These are phyloP conservation scores for Heterodera carotae DNA, from an alignment of 1,140 invertebrate species.

Conservation along the genomic window DNA sequence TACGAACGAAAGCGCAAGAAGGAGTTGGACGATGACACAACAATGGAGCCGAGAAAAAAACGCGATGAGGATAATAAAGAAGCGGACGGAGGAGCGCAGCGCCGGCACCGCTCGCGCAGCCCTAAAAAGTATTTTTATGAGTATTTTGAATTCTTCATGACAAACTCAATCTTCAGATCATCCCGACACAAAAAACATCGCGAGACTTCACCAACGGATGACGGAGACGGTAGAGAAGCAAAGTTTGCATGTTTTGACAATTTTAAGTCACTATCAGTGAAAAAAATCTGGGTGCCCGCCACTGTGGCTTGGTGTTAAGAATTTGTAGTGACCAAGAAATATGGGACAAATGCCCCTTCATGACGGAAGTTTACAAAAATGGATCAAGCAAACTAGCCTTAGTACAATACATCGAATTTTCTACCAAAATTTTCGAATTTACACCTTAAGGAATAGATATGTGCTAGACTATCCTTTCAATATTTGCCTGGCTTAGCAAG, in stretches of 20 bases:
- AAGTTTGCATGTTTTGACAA: not conserved
- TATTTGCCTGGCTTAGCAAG: too few species aligned
- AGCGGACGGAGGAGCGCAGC: not conserved
- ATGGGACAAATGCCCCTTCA: too few species aligned
- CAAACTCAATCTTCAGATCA: conserved; percentile 2
- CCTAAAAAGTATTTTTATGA: conserved; percentile 4
- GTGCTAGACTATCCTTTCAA: too few species aligned
- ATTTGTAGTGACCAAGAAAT: too few species aligned
- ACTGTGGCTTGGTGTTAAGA: too few species aligned
- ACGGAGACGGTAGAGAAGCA: not conserved
- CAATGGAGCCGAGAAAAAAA: conserved; percentile 11
- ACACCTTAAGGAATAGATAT: too few species aligned
- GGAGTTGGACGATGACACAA: conserved; percentile 31
- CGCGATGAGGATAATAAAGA: not conserved
- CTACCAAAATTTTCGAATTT: too few species aligned
- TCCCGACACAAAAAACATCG: not conserved
- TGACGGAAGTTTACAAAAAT: too few species aligned
- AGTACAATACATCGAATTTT: too few species aligned
- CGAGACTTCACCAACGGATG: not conserved
- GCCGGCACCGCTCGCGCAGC: conserved; percentile 11
- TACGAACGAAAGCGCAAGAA: conserved; percentile 34
- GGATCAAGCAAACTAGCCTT: too few species aligned
- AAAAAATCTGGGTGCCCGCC: too few species aligned
- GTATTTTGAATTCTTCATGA: not conserved
- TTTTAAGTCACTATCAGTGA: too few species aligned